Conservation (phyloP, 1,140 invertebrate species). For the Vanessa atalanta region DNA sequence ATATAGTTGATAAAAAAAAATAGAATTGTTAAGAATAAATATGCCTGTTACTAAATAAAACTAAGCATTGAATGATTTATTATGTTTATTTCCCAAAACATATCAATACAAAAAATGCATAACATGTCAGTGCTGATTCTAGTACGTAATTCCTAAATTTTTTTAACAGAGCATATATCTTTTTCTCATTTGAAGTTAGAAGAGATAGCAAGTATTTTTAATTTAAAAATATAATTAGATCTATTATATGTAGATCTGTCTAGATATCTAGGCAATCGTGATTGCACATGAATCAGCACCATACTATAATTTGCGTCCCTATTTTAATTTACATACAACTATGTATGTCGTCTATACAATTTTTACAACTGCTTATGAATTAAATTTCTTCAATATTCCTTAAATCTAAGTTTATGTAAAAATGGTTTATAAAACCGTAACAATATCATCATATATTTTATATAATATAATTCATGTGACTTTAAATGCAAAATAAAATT, state of each 20-base stretch:
- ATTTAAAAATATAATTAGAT: too few relatives aligned
- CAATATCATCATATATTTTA: neutral
- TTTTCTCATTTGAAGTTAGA: too few relatives aligned
- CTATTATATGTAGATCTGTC: too few relatives aligned
- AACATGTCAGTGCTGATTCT: neutral
- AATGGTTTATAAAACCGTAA: slow-evolving; percentile 7
- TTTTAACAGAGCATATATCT: too few relatives aligned
- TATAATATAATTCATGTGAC: neutral
- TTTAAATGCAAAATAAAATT: slow-evolving; percentile 9
- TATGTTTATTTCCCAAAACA: slow-evolving; percentile 26
- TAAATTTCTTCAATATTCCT: neutral
- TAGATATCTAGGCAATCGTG: too few relatives aligned
- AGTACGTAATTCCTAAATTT: too few relatives aligned
- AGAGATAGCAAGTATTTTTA: too few relatives aligned
- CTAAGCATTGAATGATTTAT: slow-evolving; percentile 35
- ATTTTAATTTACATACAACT: neutral
- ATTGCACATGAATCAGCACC: too few relatives aligned
- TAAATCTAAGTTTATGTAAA: neutral
- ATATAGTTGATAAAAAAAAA: slow-evolving; percentile 60
- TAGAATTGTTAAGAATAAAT: slow-evolving; percentile 55
- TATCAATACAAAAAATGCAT: slow-evolving; percentile 1
- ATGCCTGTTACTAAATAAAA: slow-evolving; percentile 58
- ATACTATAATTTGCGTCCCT: neutral
- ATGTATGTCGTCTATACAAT: neutral
- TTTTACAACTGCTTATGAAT: neutral